phyloP scores from a whole-genome alignment of 2,888 invertebrate genomes.

The Hemaris fuciformis region DNA sequence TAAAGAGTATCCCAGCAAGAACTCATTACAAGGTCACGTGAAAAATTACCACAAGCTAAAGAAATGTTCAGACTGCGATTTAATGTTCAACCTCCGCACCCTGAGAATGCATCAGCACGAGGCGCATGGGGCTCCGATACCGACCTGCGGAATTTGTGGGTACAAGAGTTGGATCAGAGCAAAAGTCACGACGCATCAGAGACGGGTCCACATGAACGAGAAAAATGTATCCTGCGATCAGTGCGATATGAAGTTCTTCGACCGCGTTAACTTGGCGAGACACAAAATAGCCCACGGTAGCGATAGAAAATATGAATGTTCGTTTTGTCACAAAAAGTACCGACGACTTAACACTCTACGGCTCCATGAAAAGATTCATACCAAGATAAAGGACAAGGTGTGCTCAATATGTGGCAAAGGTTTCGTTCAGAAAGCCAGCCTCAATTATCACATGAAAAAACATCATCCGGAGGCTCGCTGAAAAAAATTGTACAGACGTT shows the following conservation, averaged over 20 bases:
- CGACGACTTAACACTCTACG: conserved; percentile 20
- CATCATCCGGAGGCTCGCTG: conserved; percentile 22
- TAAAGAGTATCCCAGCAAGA: conserved; percentile 8
- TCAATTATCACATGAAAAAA: conserved; percentile 40
- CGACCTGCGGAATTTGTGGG: conserved; percentile 29
- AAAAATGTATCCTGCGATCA: conserved; percentile 45
- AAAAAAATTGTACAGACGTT: not conserved
- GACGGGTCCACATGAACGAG: conserved; percentile 25
- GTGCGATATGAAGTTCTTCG: conserved; percentile 22
- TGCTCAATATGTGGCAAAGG: conserved; percentile 33
- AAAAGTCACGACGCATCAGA: conserved; percentile 14
- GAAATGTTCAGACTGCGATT: conserved; percentile 13
- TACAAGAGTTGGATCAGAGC: conserved; percentile 12
- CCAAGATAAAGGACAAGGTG: conserved; percentile 24
- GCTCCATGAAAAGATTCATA: conserved; percentile 31
- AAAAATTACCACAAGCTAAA: not conserved
- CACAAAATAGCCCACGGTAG: conserved; percentile 32
- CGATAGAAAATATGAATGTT: conserved; percentile 35
- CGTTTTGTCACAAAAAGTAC: conserved; percentile 44
- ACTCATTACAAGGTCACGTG: not conserved
- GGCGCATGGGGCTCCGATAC: conserved; percentile 10
- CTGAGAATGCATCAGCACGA: not conserved
- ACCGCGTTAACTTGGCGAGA: not conserved
- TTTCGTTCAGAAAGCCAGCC: conserved; percentile 37
- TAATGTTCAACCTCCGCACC: not conserved